phyloP scores from a whole-genome alignment of 2,797 vertebrate species.

The Siniperca undulata region DNA sequence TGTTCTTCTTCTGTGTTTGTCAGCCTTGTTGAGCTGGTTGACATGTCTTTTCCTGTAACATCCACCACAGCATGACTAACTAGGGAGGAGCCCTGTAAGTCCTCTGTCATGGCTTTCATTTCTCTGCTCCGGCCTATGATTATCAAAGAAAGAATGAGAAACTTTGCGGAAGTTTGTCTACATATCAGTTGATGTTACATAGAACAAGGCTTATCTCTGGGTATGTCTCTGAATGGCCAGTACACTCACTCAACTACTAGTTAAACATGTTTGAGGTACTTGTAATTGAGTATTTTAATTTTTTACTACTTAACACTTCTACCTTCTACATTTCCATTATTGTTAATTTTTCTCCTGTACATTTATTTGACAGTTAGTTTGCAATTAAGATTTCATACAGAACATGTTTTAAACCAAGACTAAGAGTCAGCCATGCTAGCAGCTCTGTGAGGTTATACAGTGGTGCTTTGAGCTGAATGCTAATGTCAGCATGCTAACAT shows the following conservation, averaged over 20 bases:
- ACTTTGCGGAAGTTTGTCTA: not conserved
- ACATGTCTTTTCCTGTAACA: not conserved
- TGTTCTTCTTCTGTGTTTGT: conserved; percentile 3
- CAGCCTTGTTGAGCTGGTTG: conserved; percentile 14
- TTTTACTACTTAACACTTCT: too few species aligned
- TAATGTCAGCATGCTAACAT: not conserved
- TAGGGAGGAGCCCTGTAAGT: not conserved
- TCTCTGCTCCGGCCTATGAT: not conserved
- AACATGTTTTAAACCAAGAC: not conserved
- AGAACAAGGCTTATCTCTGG: not conserved
- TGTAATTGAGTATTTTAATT: not conserved
- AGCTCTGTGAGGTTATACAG: not conserved
- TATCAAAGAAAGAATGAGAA: not conserved
- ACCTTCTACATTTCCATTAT: not conserved
- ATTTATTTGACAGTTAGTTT: not conserved
- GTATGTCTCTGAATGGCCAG: not conserved
- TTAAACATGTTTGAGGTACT: not conserved
- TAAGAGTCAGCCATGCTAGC: not conserved
- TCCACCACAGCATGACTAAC: conserved; percentile 7
- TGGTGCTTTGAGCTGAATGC: not conserved
- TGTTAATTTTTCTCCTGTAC: not conserved
- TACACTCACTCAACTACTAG: not conserved
- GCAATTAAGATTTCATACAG: not conserved
- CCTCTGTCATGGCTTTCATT: not conserved
- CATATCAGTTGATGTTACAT: not conserved